These are phyloP conservation scores for Channa maculata DNA, from an alignment of 2,113 vertebrate genomes.

Conservation along the genomic window DNA sequence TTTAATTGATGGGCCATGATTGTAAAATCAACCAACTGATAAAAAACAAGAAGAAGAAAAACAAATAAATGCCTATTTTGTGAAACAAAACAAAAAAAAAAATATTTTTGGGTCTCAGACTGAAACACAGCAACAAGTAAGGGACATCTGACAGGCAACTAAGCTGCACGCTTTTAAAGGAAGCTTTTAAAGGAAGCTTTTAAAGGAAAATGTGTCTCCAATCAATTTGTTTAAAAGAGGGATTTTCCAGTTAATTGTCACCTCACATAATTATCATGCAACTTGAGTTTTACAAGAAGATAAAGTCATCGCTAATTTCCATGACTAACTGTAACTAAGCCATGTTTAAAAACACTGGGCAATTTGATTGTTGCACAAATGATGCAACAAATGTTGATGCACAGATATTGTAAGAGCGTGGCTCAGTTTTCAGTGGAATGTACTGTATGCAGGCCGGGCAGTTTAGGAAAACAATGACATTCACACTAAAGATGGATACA, in stretches of 20 bases:
- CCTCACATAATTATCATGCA: constrained; percentile 25
- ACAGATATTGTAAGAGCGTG: too few relatives aligned
- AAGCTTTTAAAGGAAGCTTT: too few relatives aligned
- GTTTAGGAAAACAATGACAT: too few relatives aligned
- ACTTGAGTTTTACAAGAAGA: constrained; percentile 11
- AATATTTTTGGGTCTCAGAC: not conserved
- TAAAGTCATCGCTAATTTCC: constrained; percentile 3
- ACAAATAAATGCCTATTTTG: not conserved
- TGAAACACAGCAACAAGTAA: constrained; percentile 1
- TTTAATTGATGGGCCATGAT: not conserved
- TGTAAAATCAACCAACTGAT: not conserved
- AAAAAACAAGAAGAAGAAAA: not conserved
- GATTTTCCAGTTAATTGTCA: constrained; percentile 13
- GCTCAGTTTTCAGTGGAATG: too few relatives aligned
- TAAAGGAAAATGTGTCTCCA: constrained; percentile 18
- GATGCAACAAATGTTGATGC: too few relatives aligned
- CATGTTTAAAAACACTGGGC: too few relatives aligned
- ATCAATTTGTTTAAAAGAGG: constrained; percentile 15
- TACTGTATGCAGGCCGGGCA: too few relatives aligned
- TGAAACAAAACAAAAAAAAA: not conserved
- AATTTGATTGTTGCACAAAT: too few relatives aligned
- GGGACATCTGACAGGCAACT: not conserved
- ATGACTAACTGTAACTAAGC: not conserved
- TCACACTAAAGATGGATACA: too few relatives aligned
- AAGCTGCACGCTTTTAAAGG: not conserved